A percentile compares a stretch with the other conserved stretches of the same genome.
Evolutionary conservation across 1,140 invertebrate species (phyloP).

Genomic region (Temnothorax nylanderi): DNA sequence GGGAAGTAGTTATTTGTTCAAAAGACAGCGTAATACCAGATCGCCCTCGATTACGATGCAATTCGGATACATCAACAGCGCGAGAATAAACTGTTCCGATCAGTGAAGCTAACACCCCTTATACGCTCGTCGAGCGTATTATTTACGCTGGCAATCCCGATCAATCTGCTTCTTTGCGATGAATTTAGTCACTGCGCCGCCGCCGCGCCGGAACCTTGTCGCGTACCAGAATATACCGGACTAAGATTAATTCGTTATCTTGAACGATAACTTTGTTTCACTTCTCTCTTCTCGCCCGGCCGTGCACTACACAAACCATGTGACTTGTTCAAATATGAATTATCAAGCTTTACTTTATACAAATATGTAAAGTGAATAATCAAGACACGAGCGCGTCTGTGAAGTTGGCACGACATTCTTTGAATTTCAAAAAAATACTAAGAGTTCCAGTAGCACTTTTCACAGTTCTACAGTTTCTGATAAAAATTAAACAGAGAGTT

Average conservation of each 20-base stretch:
- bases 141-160: background rate
- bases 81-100: background rate
- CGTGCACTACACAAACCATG: background rate
- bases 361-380: background rate
- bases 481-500: too few relatives aligned
- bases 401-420: too few relatives aligned
- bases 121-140: background rate
- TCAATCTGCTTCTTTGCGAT: background rate
- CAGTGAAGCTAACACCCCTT: background rate
- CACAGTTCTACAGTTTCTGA: too few relatives aligned
- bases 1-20: conserved; percentile 3
- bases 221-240: conserved; percentile 37
- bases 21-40: conserved; percentile 10
- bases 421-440: too few relatives aligned
- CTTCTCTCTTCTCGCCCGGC: background rate
- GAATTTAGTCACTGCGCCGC: background rate
- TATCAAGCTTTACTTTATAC: background rate
- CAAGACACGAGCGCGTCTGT: background rate
- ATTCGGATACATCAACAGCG: conserved; percentile 28
- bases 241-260: conserved; percentile 47
- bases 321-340: background rate
- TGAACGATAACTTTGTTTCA: conserved; percentile 1
- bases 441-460: too few relatives aligned
- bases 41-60: background rate
- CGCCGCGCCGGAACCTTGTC: conserved; percentile 14